Percentiles rank a stretch among this genome's conserved stretches.
Conservation (phyloP, 2,888 invertebrate genomes). For the Drosophila phalerata region DNA sequence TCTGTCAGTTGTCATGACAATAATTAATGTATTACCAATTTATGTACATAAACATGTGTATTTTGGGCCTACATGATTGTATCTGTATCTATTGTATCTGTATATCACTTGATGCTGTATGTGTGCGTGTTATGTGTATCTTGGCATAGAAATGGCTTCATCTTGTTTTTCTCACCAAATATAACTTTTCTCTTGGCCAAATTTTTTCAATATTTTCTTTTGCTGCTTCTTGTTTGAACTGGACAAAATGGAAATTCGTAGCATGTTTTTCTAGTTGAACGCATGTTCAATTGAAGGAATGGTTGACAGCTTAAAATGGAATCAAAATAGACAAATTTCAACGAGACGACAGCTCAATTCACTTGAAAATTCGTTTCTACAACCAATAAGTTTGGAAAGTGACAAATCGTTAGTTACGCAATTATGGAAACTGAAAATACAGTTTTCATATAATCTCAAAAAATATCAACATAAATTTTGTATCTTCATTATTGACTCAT, state of each 20-base stretch:
- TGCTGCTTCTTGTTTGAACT: slow-evolving; percentile 6
- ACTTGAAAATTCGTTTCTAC: slow-evolving; percentile 2
- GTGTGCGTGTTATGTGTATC: slow-evolving; percentile 49
- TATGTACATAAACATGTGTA: slow-evolving; percentile 61
- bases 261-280: slow-evolving; percentile 16
- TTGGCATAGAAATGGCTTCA: slow-evolving; percentile 61
- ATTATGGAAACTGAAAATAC: background rate
- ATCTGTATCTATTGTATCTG: slow-evolving; percentile 18
- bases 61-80: slow-evolving; percentile 27
- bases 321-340: slow-evolving; percentile 45
- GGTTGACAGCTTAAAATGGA: slow-evolving; percentile 30
- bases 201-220: slow-evolving; percentile 38
- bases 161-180: slow-evolving; percentile 42
- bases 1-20: slow-evolving; percentile 79
- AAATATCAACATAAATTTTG: background rate
- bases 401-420: slow-evolving; percentile 1
- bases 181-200: slow-evolving; percentile 45
- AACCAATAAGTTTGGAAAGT: background rate
- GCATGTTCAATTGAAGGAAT: slow-evolving; percentile 25
- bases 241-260: slow-evolving; percentile 27
- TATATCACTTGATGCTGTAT: background rate
- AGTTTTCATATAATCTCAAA: background rate
- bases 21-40: slow-evolving; percentile 76
- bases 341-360: slow-evolving; percentile 48
- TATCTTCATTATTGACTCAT: background rate